Conservation (phyloP, 2,888 invertebrate genomes). For the Noctua pronuba region DNA sequence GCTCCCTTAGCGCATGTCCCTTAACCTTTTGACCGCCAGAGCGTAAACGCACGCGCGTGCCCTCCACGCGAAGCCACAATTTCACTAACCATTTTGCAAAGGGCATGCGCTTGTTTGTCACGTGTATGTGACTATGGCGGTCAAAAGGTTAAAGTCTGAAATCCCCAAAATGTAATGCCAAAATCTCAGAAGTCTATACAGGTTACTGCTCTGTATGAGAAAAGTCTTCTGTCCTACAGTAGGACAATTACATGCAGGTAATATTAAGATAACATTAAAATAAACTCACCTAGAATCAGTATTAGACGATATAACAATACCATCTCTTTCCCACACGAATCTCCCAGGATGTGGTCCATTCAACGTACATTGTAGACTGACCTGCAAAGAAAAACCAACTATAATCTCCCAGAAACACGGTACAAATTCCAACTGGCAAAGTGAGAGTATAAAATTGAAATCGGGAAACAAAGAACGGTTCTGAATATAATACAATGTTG, state of each 20-base stretch:
- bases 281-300: constrained; percentile 85
- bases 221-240: background rate
- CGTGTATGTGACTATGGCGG: too few relatives aligned
- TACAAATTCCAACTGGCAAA: background rate
- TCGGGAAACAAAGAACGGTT: constrained; percentile 59
- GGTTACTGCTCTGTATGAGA: background rate
- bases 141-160: too few relatives aligned
- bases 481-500: constrained; percentile 62
- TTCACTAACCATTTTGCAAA: too few relatives aligned
- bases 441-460: constrained; percentile 59
- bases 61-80: too few relatives aligned
- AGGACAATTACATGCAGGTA: background rate
- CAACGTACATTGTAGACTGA: constrained; percentile 85
- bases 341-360: constrained; percentile 85
- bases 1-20: too few relatives aligned
- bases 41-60: too few relatives aligned
- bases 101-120: too few relatives aligned
- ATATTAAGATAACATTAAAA: constrained; percentile 3
- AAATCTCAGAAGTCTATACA: too few relatives aligned
- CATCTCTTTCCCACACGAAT: constrained; percentile 88
- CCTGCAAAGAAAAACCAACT: constrained; percentile 72
- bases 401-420: constrained; percentile 47
- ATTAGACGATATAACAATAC: constrained; percentile 85
- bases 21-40: too few relatives aligned
- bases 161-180: too few relatives aligned